Evolutionary conservation across 2,113 vertebrate species (phyloP).

Genomic region (Ciconia stormi): DNA sequence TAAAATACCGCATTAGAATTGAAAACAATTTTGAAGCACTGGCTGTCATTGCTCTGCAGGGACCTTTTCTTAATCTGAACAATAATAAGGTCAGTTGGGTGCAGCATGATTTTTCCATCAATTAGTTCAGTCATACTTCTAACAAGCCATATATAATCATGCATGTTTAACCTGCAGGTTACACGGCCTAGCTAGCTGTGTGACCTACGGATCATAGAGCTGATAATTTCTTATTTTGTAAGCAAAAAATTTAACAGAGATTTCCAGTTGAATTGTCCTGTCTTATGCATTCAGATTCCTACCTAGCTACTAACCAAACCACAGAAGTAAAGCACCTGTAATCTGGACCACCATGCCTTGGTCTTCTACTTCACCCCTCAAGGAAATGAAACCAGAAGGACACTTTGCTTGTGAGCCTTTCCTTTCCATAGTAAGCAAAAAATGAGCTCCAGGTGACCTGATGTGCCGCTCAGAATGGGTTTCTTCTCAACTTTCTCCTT

Average conservation of each 20-base stretch:
- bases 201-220: background rate
- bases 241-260: background rate
- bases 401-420: background rate
- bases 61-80: background rate
- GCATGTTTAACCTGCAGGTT: constrained; percentile 34
- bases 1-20: background rate
- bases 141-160: background rate
- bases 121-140: background rate
- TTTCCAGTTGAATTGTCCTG: background rate
- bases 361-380: background rate
- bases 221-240: background rate
- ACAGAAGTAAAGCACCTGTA: background rate
- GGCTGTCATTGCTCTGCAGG: background rate
- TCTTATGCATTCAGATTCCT: rapidly evolving
- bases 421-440: background rate
- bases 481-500: background rate
- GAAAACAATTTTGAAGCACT: background rate
- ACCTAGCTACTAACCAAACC: too few relatives aligned
- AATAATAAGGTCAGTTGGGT: background rate
- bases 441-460: background rate
- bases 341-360: background rate
- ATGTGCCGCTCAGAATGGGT: background rate
- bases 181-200: background rate
- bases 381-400: background rate
- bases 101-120: background rate